These are phyloP conservation scores for Trochalopteron elliotii DNA, from an alignment of 2,113 vertebrate genomes.

Conservation along the genomic window DNA sequence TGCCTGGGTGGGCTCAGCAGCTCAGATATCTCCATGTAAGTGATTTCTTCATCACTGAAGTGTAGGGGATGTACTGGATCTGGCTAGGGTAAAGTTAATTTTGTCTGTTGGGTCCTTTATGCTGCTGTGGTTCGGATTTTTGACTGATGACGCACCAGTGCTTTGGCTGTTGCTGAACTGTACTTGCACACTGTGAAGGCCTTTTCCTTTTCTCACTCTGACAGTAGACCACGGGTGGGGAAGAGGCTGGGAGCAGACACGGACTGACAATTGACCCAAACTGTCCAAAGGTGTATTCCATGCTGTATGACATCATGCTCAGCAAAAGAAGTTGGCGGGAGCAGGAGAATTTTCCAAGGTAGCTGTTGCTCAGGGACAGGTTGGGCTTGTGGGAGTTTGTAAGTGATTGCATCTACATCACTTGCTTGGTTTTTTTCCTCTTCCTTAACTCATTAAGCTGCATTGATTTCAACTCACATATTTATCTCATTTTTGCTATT, in stretches of 20 bases:
- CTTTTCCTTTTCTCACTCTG: not conserved
- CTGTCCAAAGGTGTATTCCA: not conserved
- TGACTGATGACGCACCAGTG: not conserved
- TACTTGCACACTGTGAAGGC: not conserved
- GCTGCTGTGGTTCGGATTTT: not conserved
- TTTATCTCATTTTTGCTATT: not conserved
- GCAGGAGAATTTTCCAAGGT: not conserved
- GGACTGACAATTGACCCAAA: not conserved
- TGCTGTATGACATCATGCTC: not conserved
- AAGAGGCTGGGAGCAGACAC: not conserved
- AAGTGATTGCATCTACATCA: not conserved
- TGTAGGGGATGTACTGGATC: fast-evolving
- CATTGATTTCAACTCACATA: not conserved
- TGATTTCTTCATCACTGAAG: not conserved
- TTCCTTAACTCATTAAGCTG: not conserved
- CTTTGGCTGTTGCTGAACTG: not conserved
- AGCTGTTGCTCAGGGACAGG: not conserved
- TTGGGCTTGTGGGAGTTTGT: not conserved
- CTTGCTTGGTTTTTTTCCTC: not conserved
- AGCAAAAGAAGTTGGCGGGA: not conserved
- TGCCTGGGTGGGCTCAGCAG: not conserved
- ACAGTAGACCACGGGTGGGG: fast-evolving
- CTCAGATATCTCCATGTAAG: not conserved
- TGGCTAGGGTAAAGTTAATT: not conserved
- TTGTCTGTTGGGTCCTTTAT: not conserved